Base-by-base conservation (phyloP, 2,888 invertebrate species). In the Xestoiulus laeticollis region DNA sequence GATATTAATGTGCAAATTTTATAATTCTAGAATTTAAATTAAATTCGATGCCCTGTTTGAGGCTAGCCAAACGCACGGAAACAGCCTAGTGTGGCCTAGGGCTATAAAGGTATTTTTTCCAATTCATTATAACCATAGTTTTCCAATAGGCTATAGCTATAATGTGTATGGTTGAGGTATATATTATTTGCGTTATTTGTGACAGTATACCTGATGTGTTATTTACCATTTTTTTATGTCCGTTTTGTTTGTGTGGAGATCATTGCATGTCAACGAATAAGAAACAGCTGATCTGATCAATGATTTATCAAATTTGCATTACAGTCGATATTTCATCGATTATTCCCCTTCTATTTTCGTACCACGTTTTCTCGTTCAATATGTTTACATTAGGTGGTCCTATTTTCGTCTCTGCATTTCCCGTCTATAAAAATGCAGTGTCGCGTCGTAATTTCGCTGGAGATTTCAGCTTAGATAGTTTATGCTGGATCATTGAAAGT, bases 251-350 rank as follows among this genome's bases (percentile, higher is more conserved):
- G 14, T 78, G 26, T 78, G 78, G 3, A 78, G 30, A 78, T 30
- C 78, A 22, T 78, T 26, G 68, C 8, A n/a, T 14, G 59, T n/a
- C 3, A n/a, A 16, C 16, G 53, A 59, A 68, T 68, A 22, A 5
- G 10, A 68, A 68, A 68, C 59, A 22, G 8, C 59, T 30, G 78
- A 78, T 78, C 78, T 78, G 78, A 78, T 78, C 78, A 78, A 78
- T 78, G 78, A 78, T 78, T 78, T 78, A 30, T 30, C 26, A 30
- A 12, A 26, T 78, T 78, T 78, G 78, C 78, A 78, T 78, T 26
- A 30, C 78, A 78, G 78, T 78, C 78, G 78, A 78, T 78, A 30
- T 78, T 78, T 78, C 78, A 78, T 78, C 78, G 78, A 78, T 78
- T 78, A 78, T 78, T 78, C n/a, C n/a, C n/a, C 14, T 30, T 30